Base-by-base conservation (phyloP, 2,888 invertebrate species). In the Leptopterna dolabrata region DNA sequence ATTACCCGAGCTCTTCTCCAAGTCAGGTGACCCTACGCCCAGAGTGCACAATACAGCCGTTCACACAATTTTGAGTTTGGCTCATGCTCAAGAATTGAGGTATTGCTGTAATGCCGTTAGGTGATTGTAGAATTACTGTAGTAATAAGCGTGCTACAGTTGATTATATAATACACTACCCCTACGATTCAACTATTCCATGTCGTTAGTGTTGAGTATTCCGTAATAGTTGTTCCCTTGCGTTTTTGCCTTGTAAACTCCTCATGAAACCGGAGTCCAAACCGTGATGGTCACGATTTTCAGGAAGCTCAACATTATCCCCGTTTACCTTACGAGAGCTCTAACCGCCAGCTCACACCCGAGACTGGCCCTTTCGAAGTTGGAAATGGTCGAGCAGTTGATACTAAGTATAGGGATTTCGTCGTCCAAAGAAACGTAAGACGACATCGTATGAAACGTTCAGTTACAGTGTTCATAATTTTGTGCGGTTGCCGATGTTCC, bases 11-110 rank as follows among this genome's bases (percentile, higher is more conserved):
- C 92, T 97, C 83, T 92, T 97, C 73, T 95, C 96, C 0, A 97
- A 97, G 90, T 96, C 96, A 55, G 97, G 97, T 0, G 97, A 97
- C 92, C 96, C 97, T 0, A 96, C 97, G 0, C 95, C 97, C 0
- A 93, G 97, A 36, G 95, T 97, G 85, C 96, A 97, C 91, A 96
- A 96, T 89, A 95, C 97, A 90, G 97, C 97, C 0, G 96, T 96
- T 89, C 96, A 97, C 91, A 97, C 97, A 0, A 96, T 97, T 88
- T 93, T 97, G 36, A 96, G 96, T 88, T 95, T 97, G 91, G 96
- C 96, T 0, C 96, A 96, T 90, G 96, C 96, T 90, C 95, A 95
- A 36, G 95, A 95, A 91, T 96, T 97, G 87, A 94, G 95, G 95
- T 95, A 90, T 90, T 7, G 7, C 36, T 36, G 2, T 36, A 4